Percentiles rank a stretch among this genome's conserved stretches.
phyloP scores from a whole-genome alignment of 2,113 vertebrate genomes.

The Lepisosteus osseus region DNA sequence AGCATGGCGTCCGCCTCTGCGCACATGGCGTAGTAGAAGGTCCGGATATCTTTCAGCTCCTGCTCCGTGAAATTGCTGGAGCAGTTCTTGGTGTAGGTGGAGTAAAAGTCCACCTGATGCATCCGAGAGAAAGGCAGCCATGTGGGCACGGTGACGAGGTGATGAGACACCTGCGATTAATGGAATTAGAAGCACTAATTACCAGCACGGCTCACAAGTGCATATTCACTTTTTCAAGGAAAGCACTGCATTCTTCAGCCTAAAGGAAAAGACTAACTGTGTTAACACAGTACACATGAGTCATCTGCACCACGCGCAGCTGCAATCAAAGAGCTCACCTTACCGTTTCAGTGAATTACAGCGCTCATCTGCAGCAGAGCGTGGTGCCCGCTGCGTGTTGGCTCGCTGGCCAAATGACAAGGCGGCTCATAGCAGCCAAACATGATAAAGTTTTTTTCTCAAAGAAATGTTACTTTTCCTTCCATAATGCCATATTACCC shows the following conservation, averaged over 20 bases:
- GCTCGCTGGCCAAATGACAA: too few relatives aligned
- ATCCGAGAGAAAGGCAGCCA: conserved; percentile 80
- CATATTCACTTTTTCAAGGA: neutral
- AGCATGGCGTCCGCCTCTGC: conserved; percentile 93
- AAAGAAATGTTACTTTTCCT: too few relatives aligned
- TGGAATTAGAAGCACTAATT: conserved; percentile 15
- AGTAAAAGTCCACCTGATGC: conserved; percentile 91
- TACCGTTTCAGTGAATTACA: too few relatives aligned
- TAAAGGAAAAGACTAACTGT: too few relatives aligned
- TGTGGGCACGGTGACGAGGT: conserved; percentile 79
- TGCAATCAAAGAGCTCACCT: too few relatives aligned
- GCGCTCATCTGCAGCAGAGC: too few relatives aligned
- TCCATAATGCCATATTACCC: too few relatives aligned
- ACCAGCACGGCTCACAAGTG: neutral
- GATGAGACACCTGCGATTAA: conserved; percentile 69
- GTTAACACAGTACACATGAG: too few relatives aligned
- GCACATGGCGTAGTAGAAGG: conserved; percentile 96
- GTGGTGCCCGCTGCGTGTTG: too few relatives aligned
- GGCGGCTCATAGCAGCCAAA: too few relatives aligned
- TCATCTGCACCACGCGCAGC: too few relatives aligned
- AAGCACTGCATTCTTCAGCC: neutral
- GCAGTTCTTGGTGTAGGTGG: conserved; percentile 93
- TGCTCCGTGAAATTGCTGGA: conserved; percentile 78
- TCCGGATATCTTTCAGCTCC: conserved; percentile 81
- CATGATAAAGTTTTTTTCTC: too few relatives aligned